Percentiles rank a stretch among this genome's conserved stretches.
Conservation (phyloP, 2,797 vertebrate genomes). For the Buceros bicornis region DNA sequence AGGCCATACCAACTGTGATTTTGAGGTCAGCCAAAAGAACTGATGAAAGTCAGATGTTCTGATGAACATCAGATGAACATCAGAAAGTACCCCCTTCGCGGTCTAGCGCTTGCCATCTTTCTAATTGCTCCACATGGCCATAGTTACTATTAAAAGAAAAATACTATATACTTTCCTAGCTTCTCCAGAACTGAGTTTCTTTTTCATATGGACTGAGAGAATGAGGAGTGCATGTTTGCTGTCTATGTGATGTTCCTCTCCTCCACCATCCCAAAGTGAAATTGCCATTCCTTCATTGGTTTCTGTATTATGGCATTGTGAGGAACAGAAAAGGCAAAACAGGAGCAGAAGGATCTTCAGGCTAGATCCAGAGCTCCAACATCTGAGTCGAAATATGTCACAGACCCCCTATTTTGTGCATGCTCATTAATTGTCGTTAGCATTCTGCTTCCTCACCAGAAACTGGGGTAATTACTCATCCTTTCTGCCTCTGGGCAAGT, state of each 20-base stretch:
- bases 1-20: background rate
- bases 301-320: background rate
- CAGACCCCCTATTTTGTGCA: background rate
- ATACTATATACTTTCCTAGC: background rate
- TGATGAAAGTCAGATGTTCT: background rate
- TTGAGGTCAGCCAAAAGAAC: constrained; percentile 11
- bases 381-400: background rate
- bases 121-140: background rate
- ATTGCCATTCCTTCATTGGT: background rate
- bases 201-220: background rate
- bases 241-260: background rate
- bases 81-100: background rate
- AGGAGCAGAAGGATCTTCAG: background rate
- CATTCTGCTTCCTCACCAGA: background rate
- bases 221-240: background rate
- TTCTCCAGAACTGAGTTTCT: background rate
- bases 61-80: background rate
- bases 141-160: constrained; percentile 15
- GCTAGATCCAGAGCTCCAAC: background rate
- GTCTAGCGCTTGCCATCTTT: background rate
- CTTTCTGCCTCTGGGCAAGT: background rate
- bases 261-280: background rate
- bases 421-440: background rate
- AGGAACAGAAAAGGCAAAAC: background rate
- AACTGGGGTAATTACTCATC: background rate